Conservation (phyloP, 2,113 vertebrate species). For the Cyanoderma ruficeps region DNA sequence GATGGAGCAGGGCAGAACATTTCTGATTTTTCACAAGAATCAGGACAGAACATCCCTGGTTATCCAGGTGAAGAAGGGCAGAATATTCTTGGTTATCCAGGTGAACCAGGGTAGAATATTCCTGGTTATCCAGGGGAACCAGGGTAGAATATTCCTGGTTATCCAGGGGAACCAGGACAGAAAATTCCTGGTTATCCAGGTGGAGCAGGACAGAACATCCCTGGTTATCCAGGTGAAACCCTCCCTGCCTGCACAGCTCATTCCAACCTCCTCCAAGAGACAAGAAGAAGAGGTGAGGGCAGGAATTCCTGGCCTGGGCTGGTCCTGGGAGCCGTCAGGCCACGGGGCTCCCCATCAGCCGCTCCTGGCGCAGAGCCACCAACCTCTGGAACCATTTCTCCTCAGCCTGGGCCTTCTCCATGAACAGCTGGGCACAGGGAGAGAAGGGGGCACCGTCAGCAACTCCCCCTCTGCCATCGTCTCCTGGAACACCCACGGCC, state of each 20-base stretch:
- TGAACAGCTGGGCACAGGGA: slow-evolving; percentile 80
- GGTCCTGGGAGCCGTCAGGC: slow-evolving; percentile 62
- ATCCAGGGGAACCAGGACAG: rapidly evolving
- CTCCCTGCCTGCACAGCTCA: not conserved
- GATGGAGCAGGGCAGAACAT: not conserved
- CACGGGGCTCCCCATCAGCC: slow-evolving; percentile 94
- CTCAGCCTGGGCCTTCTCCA: slow-evolving; percentile 91
- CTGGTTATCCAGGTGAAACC: not conserved
- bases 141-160: not conserved
- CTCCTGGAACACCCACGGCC: rapidly evolving
- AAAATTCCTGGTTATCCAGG: too few species aligned
- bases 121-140: rapidly evolving
- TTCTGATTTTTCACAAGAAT: rapidly evolving
- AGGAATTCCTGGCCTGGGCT: not conserved
- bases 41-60: not conserved
- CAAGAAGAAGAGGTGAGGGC: not conserved
- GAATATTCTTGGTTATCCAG: too few species aligned
- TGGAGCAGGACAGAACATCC: rapidly evolving
- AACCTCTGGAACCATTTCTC: slow-evolving; percentile 91
- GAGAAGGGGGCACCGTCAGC: not conserved
- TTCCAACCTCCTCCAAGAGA: not conserved
- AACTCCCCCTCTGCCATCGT: rapidly evolving
- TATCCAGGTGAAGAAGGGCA: rapidly evolving
- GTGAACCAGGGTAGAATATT: rapidly evolving
- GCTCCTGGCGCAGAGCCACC: slow-evolving; percentile 88